Evolutionary conservation across 2,113 vertebrate genomes (phyloP), one percentile per base, ranked within the genome.

Genomic region (Athene noctua): DNA sequence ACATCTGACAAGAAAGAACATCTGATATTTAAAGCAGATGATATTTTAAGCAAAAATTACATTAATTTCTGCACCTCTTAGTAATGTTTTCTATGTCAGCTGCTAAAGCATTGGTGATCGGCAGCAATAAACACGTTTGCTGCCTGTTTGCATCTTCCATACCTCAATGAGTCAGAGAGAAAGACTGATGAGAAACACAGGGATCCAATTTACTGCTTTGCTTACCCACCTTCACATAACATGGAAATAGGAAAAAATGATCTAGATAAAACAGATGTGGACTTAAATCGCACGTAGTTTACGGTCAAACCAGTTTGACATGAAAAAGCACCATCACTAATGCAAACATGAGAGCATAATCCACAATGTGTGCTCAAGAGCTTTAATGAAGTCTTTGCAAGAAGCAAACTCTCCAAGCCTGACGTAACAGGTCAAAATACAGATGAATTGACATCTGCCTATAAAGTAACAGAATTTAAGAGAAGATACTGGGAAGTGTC

Each of bases 261-360:
- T 65, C 87, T 63, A 82, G 78, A 80, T 87, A 65, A 84, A 91
- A 72, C 70, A 95, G 70, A 85, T 6, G 5, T 72, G 57, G 78
- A 89, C 73, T 85, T 90, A 85, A 85, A 88, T 70, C 62, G 91
- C 6, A 1, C 34, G 25, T 6, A 88, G 73, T 67, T 91, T 47
- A 94, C 5, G 8, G 94, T 94, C 89, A 91, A 96, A 96, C 94
- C 86, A 89, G 93, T 97, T 90, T 58, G 91, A 94, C 93, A 51
- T 38, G 87, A 77, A 92, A 96, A 90, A 94, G 84, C 71, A 70
- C 78, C 78, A 40, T 26, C 46, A 14, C 87, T 86, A 96, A 94
- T 21, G n/a, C 84, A 94, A 96, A 93, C 84, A 91, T 9, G 63
- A 87, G 26, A 85, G 49, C 47, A 18, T 1, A 65, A 83, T 63